Evolutionary conservation across 2,888 invertebrate species (phyloP).

Genomic region (Cheilosia pagana): DNA sequence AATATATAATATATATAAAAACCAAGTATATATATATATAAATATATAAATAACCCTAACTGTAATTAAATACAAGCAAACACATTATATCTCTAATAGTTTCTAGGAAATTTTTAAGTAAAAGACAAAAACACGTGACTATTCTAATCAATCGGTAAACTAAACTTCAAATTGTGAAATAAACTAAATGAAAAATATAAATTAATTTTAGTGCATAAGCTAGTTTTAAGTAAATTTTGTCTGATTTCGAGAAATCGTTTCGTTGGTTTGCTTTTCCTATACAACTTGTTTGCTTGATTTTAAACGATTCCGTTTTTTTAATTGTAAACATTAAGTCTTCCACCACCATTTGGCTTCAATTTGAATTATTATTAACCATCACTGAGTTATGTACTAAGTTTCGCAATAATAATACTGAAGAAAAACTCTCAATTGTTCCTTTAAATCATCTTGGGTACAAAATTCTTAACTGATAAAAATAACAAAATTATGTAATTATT

Average conservation of each 20-base stretch:
- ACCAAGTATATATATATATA: slow-evolving; percentile 49
- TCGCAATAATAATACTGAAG: slow-evolving; percentile 12
- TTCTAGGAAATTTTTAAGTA: slow-evolving; percentile 56
- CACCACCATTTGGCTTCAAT: slow-evolving; percentile 33
- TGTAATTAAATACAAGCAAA: slow-evolving; percentile 15
- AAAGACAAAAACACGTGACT: slow-evolving; percentile 55
- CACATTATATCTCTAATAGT: slow-evolving; percentile 24
- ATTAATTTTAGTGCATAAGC: slow-evolving; percentile 27
- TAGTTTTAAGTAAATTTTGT: slow-evolving; percentile 20
- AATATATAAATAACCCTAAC: slow-evolving; percentile 52
- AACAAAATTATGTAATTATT: neutral
- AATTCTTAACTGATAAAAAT: slow-evolving; percentile 42
- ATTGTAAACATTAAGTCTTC: slow-evolving; percentile 64
- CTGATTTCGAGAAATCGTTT: slow-evolving; percentile 15
- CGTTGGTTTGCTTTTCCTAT: slow-evolving; percentile 6
- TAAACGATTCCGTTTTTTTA: neutral
- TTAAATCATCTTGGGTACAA: slow-evolving; percentile 64
- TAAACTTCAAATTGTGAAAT: slow-evolving; percentile 57
- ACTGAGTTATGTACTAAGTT: neutral
- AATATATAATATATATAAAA: slow-evolving; percentile 60
- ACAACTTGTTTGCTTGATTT: slow-evolving; percentile 11
- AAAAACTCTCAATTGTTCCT: slow-evolving; percentile 63
- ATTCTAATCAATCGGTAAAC: slow-evolving; percentile 49
- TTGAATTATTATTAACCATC: slow-evolving; percentile 2
- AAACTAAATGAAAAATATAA: neutral